These are phyloP conservation scores for Cepphus grylle DNA, from an alignment of 2,113 vertebrate genomes.

Conservation along the genomic window DNA sequence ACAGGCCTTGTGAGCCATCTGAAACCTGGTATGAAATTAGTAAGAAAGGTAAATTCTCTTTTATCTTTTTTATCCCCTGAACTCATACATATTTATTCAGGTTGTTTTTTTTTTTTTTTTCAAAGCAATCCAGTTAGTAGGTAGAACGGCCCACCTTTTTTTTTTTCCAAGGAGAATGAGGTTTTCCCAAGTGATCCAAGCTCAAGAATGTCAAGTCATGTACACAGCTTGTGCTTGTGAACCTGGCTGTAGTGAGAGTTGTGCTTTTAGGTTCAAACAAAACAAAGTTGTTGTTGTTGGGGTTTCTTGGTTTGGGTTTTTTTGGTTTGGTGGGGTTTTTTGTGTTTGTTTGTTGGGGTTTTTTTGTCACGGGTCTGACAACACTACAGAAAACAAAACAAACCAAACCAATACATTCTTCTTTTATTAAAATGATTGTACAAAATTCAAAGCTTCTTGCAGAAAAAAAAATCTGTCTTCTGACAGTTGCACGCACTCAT, in stretches of 20 bases:
- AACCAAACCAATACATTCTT: background rate
- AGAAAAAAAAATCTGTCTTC: background rate
- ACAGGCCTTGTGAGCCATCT: background rate
- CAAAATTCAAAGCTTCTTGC: background rate
- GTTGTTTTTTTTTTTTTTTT: accelerated
- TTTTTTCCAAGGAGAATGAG: background rate
- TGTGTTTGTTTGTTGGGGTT: accelerated
- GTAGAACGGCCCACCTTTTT: background rate
- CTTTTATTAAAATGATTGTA: background rate
- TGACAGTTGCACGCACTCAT: background rate
- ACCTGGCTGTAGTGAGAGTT: background rate
- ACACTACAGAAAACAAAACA: background rate
- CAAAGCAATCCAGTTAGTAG: background rate
- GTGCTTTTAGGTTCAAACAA: background rate
- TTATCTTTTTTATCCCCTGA: background rate
- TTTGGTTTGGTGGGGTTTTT: background rate
- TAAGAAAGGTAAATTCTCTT: background rate
- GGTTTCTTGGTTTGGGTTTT: background rate
- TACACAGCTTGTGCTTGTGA: background rate
- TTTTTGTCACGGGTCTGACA: background rate
- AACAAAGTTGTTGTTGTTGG: background rate
- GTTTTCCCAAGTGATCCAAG: background rate
- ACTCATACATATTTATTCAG: background rate
- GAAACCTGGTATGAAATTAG: background rate
- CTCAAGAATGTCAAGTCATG: background rate